These are phyloP conservation scores for Anseranas semipalmata DNA, from an alignment of 2,113 vertebrate genomes.

Conservation along the genomic window DNA sequence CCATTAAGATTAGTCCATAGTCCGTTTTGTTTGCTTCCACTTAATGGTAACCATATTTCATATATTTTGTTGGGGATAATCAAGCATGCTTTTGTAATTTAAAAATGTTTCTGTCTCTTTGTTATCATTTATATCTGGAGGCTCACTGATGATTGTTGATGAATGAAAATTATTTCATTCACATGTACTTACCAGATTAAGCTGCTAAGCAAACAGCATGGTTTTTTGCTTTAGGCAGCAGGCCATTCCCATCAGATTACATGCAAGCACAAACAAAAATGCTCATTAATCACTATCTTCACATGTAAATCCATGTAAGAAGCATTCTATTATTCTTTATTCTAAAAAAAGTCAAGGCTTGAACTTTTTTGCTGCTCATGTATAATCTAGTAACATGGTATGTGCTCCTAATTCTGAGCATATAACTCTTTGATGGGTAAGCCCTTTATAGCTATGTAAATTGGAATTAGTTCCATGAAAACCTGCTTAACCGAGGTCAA, in stretches of 20 bases:
- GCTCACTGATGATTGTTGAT: background rate
- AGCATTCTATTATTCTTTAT: background rate
- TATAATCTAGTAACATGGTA: background rate
- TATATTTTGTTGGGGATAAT: conserved; percentile 58
- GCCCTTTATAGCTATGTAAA: background rate
- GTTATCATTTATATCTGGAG: conserved; percentile 78
- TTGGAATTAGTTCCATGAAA: background rate
- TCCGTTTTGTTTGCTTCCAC: conserved; percentile 68
- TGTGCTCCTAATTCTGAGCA: background rate
- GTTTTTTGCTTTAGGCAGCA: background rate
- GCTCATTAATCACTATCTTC: background rate
- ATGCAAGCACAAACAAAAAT: background rate
- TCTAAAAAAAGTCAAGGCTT: background rate
- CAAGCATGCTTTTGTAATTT: conserved; percentile 76
- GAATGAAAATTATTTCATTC: background rate
- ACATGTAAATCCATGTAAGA: background rate
- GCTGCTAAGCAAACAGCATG: background rate
- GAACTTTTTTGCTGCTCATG: background rate
- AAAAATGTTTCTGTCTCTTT: conserved; percentile 37
- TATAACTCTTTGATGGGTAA: background rate
- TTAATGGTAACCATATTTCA: conserved; percentile 66
- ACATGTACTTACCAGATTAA: background rate
- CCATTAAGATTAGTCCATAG: conserved; percentile 39
- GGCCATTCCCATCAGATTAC: background rate
- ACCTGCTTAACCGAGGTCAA: background rate